Evolutionary conservation across 2,888 invertebrate genomes (phyloP).

Genomic region (Mythimna impura): DNA sequence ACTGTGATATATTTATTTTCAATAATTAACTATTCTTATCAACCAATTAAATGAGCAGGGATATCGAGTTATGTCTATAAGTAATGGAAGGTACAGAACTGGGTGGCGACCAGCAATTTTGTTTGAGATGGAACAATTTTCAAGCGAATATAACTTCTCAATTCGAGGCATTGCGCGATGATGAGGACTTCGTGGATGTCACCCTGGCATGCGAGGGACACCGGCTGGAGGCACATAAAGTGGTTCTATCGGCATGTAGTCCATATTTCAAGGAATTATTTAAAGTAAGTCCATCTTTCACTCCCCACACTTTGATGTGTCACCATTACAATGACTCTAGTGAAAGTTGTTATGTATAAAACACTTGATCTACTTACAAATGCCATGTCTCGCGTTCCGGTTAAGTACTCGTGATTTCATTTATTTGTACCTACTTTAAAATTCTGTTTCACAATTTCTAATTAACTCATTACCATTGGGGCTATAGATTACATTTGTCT

Average conservation of each 20-base stretch:
- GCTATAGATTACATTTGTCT: constrained; percentile 77
- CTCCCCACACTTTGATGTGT: constrained; percentile 90
- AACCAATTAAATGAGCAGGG: constrained; percentile 91
- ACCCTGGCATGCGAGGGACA: constrained; percentile 96
- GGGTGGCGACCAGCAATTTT: constrained; percentile 95
- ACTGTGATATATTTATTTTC: constrained; percentile 91
- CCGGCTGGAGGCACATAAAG: constrained; percentile 95
- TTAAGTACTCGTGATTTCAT: constrained; percentile 91
- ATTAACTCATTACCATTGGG: constrained; percentile 87
- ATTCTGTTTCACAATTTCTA: constrained; percentile 90
- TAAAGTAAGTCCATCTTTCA: constrained; percentile 93
- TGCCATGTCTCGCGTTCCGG: constrained; percentile 91
- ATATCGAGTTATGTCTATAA: constrained; percentile 91
- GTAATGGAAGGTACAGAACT: constrained; percentile 91
- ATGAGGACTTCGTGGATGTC: constrained; percentile 97
- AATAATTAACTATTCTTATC: constrained; percentile 90
- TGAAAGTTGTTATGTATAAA: constrained; percentile 91
- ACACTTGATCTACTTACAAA: constrained; percentile 91
- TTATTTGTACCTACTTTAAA: constrained; percentile 89
- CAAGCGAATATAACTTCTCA: constrained; percentile 96
- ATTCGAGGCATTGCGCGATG: constrained; percentile 95
- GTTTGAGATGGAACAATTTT: constrained; percentile 97
- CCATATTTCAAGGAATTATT: constrained; percentile 96
- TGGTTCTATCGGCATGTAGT: constrained; percentile 96
- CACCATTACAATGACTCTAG: constrained; percentile 91